Base-by-base conservation (phyloP, 2,113 vertebrate species). In the Phaetusa simplex region DNA sequence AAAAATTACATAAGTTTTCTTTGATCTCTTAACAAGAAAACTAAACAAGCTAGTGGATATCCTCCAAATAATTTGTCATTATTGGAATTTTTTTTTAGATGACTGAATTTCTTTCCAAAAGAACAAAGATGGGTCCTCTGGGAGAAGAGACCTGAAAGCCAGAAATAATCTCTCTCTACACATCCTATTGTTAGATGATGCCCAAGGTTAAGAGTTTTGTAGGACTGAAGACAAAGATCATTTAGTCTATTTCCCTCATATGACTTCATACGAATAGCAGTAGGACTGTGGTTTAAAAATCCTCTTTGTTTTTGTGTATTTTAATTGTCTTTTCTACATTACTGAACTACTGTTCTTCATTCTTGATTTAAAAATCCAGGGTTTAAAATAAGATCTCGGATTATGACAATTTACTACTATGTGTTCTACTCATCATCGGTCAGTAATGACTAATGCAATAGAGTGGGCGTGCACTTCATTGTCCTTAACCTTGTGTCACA, bases 21-120 rank as follows among this genome's bases (percentile, higher is more conserved):
- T 95, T 96, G 72, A 92, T 95, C 79, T 94, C 47, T 52, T 81
- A 94, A 59, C 82, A 81, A 90, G 76, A 81, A 90, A 90, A 36
- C 61, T 92, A 93, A 97, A 95, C 91, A 94, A 92, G 42, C 52
- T 81, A 19, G 27, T 95, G 64, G 64, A 74, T 90, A 67, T 12
- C 88, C 88, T 97, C 72, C 90, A 97, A 96, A 81, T 59, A 94
- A 76, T 47, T 94, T 73, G 12, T 74, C 76, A 36, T 32, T 83
- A 86, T 50, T 47, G 21, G 43, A n/a, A 12, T 43, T 71, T 72
- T 78, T 92, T 88, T 81, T 49, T 49, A 49, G 59, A 89, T 91
- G 64, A 86, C 47, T 42, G 43, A 86, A 93, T 95, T 94, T 82
- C 65, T 92, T 92, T 40, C 72, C 72, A 30, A 71, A 92, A 80